These are phyloP conservation scores for Cichladusa arquata DNA, from an alignment of 2,113 vertebrate species.

Conservation along the genomic window DNA sequence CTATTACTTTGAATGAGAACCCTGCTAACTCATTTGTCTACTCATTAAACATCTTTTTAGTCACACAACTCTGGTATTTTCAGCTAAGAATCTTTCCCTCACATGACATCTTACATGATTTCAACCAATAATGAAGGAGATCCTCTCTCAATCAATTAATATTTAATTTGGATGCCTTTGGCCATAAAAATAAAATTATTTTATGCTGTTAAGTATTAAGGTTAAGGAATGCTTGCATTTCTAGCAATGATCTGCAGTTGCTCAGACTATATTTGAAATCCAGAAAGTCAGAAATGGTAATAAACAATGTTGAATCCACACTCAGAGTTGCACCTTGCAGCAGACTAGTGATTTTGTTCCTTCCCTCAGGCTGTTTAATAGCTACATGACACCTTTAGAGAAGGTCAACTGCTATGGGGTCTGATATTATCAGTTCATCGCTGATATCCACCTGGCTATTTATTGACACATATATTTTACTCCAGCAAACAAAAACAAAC, in stretches of 20 bases:
- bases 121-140: not conserved
- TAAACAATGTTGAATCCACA: not conserved
- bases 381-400: slow-evolving; percentile 31
- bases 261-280: not conserved
- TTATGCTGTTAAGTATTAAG: not conserved
- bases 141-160: not conserved
- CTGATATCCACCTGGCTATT: slow-evolving; percentile 36
- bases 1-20: not conserved
- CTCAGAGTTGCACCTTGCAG: not conserved
- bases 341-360: not conserved
- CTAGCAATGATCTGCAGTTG: not conserved
- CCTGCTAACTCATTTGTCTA: not conserved
- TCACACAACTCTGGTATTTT: not conserved
- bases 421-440: slow-evolving; percentile 41
- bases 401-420: slow-evolving; percentile 36
- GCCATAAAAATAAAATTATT: not conserved
- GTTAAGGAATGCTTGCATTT: not conserved
- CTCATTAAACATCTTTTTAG: not conserved
- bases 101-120: not conserved
- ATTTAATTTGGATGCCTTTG: not conserved
- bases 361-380: slow-evolving; percentile 25
- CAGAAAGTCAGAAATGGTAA: not conserved
- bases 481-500: slow-evolving; percentile 25
- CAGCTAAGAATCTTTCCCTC: not conserved
- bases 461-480: slow-evolving; percentile 34